Conservation (phyloP, 2,888 invertebrate species). For the Dryobota labecula region DNA sequence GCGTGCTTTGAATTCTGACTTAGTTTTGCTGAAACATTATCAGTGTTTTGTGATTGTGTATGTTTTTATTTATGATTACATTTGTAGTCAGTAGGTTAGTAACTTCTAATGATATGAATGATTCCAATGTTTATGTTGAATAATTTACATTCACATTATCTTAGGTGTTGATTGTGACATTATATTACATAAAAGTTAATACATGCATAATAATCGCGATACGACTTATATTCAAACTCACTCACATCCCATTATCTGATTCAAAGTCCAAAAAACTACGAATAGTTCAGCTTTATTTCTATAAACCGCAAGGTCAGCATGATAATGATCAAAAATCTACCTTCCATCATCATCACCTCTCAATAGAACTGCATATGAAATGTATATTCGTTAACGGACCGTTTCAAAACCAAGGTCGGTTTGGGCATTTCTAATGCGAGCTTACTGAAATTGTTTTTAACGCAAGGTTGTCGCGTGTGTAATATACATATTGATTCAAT, state of each 20-base stretch:
- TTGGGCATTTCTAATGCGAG: slow-evolving; percentile 53
- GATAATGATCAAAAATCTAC: slow-evolving; percentile 22
- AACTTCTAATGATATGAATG: slow-evolving; percentile 7
- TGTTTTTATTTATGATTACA: slow-evolving; percentile 52
- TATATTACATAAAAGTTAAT: slow-evolving; percentile 12
- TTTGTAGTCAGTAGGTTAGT: slow-evolving; percentile 15
- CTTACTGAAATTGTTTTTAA: slow-evolving; percentile 49
- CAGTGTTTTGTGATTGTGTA: slow-evolving; percentile 42
- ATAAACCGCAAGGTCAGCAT: slow-evolving; percentile 15
- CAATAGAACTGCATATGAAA: slow-evolving; percentile 40
- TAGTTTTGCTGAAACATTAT: slow-evolving; percentile 36
- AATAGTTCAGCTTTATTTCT: slow-evolving; percentile 22
- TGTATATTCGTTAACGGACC: slow-evolving; percentile 34
- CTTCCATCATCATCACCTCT: slow-evolving; percentile 26
- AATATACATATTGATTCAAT: slow-evolving; percentile 24
- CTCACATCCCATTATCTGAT: not conserved
- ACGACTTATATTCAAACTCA: not conserved
- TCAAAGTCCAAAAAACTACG: slow-evolving; percentile 7
- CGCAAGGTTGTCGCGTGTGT: slow-evolving; percentile 48
- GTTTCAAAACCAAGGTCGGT: slow-evolving; percentile 51
- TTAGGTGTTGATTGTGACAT: not conserved
- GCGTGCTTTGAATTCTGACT: slow-evolving; percentile 32
- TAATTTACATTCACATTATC: slow-evolving; percentile 6
- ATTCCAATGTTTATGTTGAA: slow-evolving; percentile 23
- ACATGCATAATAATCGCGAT: slow-evolving; percentile 18